Evolutionary conservation across 2,797 vertebrate genomes (phyloP).

Genomic region (Anableps anableps): DNA sequence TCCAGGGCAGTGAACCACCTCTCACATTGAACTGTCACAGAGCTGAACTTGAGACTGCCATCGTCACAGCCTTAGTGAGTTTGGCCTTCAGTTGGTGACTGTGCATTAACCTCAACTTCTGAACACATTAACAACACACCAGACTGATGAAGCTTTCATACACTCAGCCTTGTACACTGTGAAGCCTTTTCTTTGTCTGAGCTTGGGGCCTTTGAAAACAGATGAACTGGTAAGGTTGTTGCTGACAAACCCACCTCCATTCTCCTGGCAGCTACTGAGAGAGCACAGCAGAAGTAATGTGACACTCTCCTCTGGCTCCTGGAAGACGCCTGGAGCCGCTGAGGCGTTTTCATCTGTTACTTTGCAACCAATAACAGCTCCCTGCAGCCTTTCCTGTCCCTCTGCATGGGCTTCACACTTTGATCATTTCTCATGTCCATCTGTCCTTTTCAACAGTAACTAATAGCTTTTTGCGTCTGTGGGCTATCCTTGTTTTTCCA

Average conservation of each 20-base stretch:
- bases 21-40: neutral
- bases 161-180: conserved; percentile 30
- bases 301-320: conserved; percentile 54
- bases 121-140: conserved; percentile 41
- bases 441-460: conserved; percentile 41
- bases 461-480: conserved; percentile 52
- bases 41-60: neutral
- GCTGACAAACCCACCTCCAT: conserved; percentile 50
- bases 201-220: conserved; percentile 55
- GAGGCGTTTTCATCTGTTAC: conserved; percentile 60
- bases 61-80: neutral
- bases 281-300: conserved; percentile 54
- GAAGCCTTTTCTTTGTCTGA: conserved; percentile 50
- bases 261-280: conserved; percentile 51
- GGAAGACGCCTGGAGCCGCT: conserved; percentile 49
- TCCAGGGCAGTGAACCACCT: neutral
- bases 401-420: conserved; percentile 37
- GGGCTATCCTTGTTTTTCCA: conserved; percentile 15
- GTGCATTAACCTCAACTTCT: conserved; percentile 29
- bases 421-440: conserved; percentile 59
- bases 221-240: conserved; percentile 63
- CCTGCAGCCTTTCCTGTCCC: conserved; percentile 49
- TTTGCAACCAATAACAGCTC: conserved; percentile 55
- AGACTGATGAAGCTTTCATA: conserved; percentile 32
- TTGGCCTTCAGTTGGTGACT: neutral